Conservation (phyloP, 2,113 vertebrate genomes). For the Zeus faber region DNA sequence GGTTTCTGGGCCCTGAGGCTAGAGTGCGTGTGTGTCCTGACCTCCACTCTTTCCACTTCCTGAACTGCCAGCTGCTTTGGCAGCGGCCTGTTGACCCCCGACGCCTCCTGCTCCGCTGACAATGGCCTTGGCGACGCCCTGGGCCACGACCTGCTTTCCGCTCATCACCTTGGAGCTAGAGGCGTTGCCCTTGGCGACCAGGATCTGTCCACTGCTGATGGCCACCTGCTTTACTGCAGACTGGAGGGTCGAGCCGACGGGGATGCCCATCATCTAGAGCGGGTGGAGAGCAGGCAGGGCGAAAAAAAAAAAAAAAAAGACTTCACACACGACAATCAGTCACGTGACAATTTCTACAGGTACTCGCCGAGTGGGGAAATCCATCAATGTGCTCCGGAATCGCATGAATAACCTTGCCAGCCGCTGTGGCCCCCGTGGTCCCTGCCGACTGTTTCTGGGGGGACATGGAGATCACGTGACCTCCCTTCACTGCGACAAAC, state of each 20-base stretch:
- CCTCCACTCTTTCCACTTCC: constrained; percentile 85
- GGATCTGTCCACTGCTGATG: constrained; percentile 94
- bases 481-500: constrained; percentile 92
- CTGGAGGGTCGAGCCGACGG: constrained; percentile 86
- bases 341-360: too few relatives aligned
- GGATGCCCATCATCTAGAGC: constrained; percentile 89
- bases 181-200: constrained; percentile 90
- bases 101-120: constrained; percentile 85
- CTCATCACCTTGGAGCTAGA: constrained; percentile 86
- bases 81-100: constrained; percentile 82
- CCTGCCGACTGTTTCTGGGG: constrained; percentile 84
- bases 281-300: constrained; percentile 23
- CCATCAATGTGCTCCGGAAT: too few relatives aligned
- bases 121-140: constrained; percentile 96
- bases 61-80: constrained; percentile 82
- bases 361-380: too few relatives aligned
- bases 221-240: constrained; percentile 93
- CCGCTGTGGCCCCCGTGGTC: constrained; percentile 73
- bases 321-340: too few relatives aligned
- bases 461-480: constrained; percentile 93
- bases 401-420: constrained; percentile 92
- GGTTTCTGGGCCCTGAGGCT: not conserved
- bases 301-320: not conserved
- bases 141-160: constrained; percentile 92
- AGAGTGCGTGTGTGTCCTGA: constrained; percentile 72